A percentile compares a stretch with the other conserved stretches of the same genome.
Evolutionary conservation across 1,140 invertebrate genomes (phyloP).

Genomic region (Eulimnadia texana): DNA sequence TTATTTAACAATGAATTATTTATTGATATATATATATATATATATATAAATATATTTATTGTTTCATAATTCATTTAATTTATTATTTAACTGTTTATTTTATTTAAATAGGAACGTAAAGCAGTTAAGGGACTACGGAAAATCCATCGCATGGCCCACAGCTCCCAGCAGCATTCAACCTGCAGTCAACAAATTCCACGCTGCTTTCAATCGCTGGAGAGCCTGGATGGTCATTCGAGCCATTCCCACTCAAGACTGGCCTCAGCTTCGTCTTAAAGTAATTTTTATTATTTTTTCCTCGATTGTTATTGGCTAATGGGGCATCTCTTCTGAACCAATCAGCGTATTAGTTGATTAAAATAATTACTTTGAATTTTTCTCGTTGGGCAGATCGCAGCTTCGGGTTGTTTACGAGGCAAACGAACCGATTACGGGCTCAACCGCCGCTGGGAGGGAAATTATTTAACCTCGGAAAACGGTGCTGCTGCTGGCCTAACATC

Average conservation of each 20-base stretch:
- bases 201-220: constrained; percentile 62
- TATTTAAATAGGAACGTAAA: constrained; percentile 34
- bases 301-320: too few relatives aligned
- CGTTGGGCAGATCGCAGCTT: constrained; percentile 14
- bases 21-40: too few relatives aligned
- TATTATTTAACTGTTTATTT: too few relatives aligned
- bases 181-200: constrained; percentile 32
- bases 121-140: constrained; percentile 52
- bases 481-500: not conserved
- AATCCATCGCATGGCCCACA: constrained; percentile 61
- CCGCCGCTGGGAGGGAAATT: constrained; percentile 83
- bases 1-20: too few relatives aligned
- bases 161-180: constrained; percentile 40
- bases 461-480: constrained; percentile 36
- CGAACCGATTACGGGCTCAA: constrained; percentile 66
- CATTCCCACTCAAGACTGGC: constrained; percentile 70
- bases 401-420: constrained; percentile 42
- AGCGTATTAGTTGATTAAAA: too few relatives aligned
- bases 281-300: not conserved
- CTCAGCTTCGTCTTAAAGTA: constrained; percentile 60
- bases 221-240: constrained; percentile 69
- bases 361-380: too few relatives aligned
- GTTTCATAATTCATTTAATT: too few relatives aligned
- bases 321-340: too few relatives aligned
- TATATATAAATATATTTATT: too few relatives aligned